phyloP scores from a whole-genome alignment of 2,888 invertebrate species.

The Sepiola atlantica region DNA sequence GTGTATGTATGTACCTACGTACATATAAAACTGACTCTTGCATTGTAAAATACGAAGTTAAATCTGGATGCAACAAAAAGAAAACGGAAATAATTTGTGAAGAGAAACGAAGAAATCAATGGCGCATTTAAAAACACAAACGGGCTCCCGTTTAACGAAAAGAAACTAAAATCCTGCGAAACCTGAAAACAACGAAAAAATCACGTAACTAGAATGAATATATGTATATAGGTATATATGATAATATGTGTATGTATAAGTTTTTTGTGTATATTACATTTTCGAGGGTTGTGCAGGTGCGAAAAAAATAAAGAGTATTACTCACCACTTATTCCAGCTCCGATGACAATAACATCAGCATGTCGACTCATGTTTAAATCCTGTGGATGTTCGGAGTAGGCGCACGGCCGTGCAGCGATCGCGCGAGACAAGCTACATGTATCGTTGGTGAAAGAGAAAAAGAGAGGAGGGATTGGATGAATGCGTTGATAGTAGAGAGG shows the following conservation, averaged over 20 bases:
- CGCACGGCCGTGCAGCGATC: not conserved
- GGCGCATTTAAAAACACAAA: not conserved
- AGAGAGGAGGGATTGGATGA: not conserved
- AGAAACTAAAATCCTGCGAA: not conserved
- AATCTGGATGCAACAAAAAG: not conserved
- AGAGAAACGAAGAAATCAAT: not conserved
- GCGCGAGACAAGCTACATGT: not conserved
- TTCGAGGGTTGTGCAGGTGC: not conserved
- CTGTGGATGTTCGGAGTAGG: not conserved
- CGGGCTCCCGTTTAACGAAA: not conserved
- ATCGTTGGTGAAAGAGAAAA: not conserved
- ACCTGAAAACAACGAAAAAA: not conserved
- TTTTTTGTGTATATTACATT: not conserved
- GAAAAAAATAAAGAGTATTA: not conserved
- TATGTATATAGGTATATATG: not conserved
- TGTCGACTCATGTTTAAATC: not conserved
- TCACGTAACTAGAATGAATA: not conserved
- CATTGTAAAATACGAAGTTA: not conserved
- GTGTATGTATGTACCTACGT: no score
- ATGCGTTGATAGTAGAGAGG: not conserved
- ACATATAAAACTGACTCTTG: no score
- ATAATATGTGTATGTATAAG: no score
- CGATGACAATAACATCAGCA: constrained; percentile 60
- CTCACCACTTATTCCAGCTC: constrained; percentile 62
- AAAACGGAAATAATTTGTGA: not conserved